Evolutionary conservation across 2,888 invertebrate genomes (phyloP).

Genomic region (Operophtera brumata): DNA sequence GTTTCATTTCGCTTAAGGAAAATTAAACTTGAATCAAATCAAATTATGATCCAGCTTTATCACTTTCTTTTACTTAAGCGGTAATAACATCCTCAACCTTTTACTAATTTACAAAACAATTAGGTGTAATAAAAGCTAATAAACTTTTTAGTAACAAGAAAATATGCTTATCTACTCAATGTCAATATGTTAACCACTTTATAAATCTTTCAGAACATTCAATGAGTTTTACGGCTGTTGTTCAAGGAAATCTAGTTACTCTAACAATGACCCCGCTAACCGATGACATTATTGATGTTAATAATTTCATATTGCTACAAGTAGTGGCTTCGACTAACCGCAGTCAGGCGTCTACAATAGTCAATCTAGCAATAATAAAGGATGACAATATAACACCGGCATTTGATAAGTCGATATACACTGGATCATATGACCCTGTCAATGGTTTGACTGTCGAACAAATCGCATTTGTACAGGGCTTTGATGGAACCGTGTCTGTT

Average conservation of each 20-base stretch:
- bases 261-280: constrained; percentile 48
- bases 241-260: constrained; percentile 44
- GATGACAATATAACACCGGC: constrained; percentile 58
- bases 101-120: no score
- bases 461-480: constrained; percentile 55
- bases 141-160: no score
- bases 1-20: no score
- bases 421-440: constrained; percentile 46
- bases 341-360: constrained; percentile 45
- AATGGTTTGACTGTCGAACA: constrained; percentile 46
- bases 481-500: constrained; percentile 51
- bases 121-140: no score
- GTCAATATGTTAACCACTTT: neutral
- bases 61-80: no score
- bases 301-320: constrained; percentile 51
- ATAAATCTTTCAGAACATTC: constrained; percentile 44
- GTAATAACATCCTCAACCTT: no score
- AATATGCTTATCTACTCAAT: neutral
- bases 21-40: no score
- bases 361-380: constrained; percentile 59
- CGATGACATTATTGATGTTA: constrained; percentile 45
- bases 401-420: constrained; percentile 53
- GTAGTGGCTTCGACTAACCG: constrained; percentile 45
- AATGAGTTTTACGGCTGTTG: constrained; percentile 41
- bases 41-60: no score